phyloP scores from a whole-genome alignment of 2,113 vertebrate species.

The Chunga burmeisteri region DNA sequence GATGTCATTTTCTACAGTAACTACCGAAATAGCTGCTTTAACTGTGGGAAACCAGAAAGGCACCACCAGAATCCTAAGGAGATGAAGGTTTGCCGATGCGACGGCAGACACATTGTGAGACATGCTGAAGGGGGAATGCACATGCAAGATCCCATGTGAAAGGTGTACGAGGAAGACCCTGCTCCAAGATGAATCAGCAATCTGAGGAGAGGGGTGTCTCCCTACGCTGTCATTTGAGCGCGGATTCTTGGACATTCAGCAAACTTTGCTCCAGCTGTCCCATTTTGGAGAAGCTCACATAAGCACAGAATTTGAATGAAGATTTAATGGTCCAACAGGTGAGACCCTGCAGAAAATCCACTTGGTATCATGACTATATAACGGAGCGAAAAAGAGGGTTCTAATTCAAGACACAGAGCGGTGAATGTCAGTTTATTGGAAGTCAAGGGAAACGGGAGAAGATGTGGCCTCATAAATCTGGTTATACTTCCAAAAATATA shows the following conservation, averaged over 20 bases:
- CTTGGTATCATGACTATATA: background rate
- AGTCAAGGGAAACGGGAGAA: background rate
- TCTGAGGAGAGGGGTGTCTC: background rate
- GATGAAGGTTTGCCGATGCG: background rate
- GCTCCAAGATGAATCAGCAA: background rate
- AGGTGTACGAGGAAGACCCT: background rate
- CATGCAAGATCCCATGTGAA: background rate
- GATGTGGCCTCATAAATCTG: background rate
- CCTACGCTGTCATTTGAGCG: background rate
- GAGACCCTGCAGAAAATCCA: background rate
- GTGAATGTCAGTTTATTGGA: background rate
- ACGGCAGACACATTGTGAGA: fast-evolving
- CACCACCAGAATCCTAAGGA: fast-evolving
- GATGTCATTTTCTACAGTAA: conserved; percentile 20
- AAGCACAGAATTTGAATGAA: background rate
- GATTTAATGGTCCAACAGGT: background rate
- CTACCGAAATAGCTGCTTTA: background rate
- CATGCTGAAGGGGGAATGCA: fast-evolving
- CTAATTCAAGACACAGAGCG: background rate
- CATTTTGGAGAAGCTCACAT: background rate
- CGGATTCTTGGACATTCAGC: background rate
- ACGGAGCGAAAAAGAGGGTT: background rate
- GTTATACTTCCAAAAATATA: conserved; percentile 40
- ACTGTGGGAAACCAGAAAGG: background rate
- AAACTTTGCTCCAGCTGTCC: background rate